These are phyloP conservation scores for Hydropotes inermis DNA, from an alignment of 2,113 vertebrate genomes.

Conservation along the genomic window DNA sequence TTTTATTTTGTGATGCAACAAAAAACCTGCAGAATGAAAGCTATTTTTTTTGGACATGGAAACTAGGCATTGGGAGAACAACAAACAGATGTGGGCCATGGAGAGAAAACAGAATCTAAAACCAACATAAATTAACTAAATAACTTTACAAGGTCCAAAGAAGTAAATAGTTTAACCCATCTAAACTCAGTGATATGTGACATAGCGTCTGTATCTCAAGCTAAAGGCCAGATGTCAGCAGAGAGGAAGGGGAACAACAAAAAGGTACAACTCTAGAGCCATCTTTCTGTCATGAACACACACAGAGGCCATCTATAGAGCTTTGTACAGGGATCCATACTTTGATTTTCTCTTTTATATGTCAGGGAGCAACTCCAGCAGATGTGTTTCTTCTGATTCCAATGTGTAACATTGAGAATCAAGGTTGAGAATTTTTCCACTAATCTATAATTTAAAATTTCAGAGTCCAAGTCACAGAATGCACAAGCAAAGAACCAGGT, in stretches of 20 bases:
- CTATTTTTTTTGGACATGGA: background rate
- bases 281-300: background rate
- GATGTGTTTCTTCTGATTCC: background rate
- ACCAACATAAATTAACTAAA: background rate
- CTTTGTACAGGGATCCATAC: background rate
- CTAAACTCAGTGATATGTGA: background rate
- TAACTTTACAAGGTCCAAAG: background rate
- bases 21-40: background rate
- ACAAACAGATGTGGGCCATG: background rate
- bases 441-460: conserved; percentile 15
- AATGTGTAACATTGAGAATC: background rate
- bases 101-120: conserved; percentile 7
- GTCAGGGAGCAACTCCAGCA: background rate
- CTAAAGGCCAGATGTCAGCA: background rate
- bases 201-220: background rate
- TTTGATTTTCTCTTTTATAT: background rate
- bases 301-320: background rate
- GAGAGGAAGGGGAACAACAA: background rate
- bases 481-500: background rate
- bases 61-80: background rate
- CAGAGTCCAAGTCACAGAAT: background rate
- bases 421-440: background rate
- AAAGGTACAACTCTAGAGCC: background rate
- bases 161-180: background rate
- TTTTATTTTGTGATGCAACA: conserved; percentile 12